Evolutionary conservation across 2,113 vertebrate species (phyloP).

Genomic region (Morphnarchus princeps): DNA sequence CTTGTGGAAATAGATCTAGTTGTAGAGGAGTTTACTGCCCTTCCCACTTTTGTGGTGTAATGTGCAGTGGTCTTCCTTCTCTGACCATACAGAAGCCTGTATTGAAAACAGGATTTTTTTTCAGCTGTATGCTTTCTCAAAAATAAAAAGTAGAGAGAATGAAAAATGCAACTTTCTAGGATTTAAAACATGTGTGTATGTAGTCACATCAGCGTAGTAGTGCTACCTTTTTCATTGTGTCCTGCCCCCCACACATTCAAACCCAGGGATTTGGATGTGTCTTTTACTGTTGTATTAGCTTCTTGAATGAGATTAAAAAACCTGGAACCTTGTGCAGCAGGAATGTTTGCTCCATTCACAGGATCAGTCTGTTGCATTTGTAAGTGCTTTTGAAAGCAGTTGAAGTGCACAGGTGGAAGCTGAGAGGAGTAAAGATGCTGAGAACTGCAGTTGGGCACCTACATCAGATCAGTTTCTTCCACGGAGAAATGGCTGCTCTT

Average conservation of each 20-base stretch:
- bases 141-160: accelerated
- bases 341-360: accelerated
- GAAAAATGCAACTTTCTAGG: accelerated
- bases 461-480: accelerated
- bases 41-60: accelerated
- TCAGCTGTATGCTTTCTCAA: not conserved
- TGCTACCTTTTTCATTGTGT: accelerated
- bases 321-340: not conserved
- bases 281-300: accelerated
- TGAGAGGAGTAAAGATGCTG: not conserved
- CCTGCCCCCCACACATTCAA: accelerated
- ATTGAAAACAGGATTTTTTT: not conserved
- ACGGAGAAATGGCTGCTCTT: not conserved
- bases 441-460: not conserved
- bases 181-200: accelerated
- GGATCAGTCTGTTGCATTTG: accelerated
- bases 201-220: accelerated
- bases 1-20: not conserved
- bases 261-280: accelerated
- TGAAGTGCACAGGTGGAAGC: not conserved
- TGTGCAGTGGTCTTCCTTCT: not conserved
- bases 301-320: accelerated
- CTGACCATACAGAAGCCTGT: not conserved
- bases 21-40: not conserved
- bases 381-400: not conserved